phyloP scores from a whole-genome alignment of 2,113 vertebrate genomes.

The Rhinoderma darwinii region DNA sequence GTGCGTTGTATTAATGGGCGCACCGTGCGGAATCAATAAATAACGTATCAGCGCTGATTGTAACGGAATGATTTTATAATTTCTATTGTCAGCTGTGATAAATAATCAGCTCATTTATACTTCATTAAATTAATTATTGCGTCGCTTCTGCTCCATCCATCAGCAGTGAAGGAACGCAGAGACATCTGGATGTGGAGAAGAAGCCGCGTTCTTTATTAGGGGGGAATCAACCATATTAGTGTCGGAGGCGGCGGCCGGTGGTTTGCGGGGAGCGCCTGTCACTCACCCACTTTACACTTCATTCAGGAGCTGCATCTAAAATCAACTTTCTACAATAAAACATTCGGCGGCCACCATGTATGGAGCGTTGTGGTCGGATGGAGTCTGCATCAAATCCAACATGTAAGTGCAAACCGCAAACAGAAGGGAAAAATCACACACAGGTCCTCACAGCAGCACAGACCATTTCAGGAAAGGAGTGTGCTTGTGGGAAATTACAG shows the following conservation, averaged over 20 bases:
- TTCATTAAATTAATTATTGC: constrained; percentile 84
- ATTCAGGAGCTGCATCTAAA: constrained; percentile 62
- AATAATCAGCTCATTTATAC: constrained; percentile 83
- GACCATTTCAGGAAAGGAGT: not conserved
- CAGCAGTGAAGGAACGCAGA: constrained; percentile 78
- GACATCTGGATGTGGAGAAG: constrained; percentile 77
- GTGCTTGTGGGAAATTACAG: not conserved
- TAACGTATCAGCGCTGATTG: constrained; percentile 82
- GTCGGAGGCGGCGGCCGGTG: constrained; percentile 65
- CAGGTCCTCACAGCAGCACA: not conserved
- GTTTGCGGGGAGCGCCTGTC: constrained; percentile 60
- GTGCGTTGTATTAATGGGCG: constrained; percentile 78
- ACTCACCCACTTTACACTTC: constrained; percentile 36
- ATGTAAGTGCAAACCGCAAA: not conserved
- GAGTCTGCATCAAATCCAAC: constrained; percentile 12
- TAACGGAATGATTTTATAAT: constrained; percentile 86
- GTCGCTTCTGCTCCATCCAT: constrained; percentile 79
- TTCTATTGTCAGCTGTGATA: constrained; percentile 82
- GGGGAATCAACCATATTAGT: constrained; percentile 72
- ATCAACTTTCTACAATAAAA: constrained; percentile 51
- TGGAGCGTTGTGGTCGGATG: not conserved
- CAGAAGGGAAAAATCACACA: no score
- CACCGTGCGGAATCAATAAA: constrained; percentile 84
- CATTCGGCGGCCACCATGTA: not conserved
- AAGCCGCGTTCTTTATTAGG: constrained; percentile 73